Evolutionary conservation across 2,113 vertebrate genomes (phyloP).

Genomic region (Mastomys coucha): DNA sequence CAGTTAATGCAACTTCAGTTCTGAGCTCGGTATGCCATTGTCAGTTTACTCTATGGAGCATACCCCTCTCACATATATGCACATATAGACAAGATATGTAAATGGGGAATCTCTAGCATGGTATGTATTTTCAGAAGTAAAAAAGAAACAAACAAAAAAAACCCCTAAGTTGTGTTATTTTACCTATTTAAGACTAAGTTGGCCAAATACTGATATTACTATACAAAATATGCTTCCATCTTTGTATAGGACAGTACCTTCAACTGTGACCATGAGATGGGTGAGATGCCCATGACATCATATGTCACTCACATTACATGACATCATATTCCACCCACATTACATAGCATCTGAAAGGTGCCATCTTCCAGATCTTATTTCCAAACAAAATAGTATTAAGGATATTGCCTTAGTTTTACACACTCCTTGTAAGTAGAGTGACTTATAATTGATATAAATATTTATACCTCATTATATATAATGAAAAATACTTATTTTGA

Average conservation of each 20-base stretch:
- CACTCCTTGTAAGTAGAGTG: background rate
- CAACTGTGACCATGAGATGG: background rate
- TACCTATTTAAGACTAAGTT: background rate
- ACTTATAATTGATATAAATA: background rate
- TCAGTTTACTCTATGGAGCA: background rate
- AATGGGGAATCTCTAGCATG: too few relatives aligned
- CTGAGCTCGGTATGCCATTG: background rate
- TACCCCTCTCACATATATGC: background rate
- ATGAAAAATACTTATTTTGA: slow-evolving; percentile 17
- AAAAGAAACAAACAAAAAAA: background rate
- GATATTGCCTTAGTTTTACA: background rate
- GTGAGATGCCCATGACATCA: background rate
- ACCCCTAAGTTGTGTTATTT: background rate
- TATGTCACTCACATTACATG: background rate
- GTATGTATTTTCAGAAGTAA: background rate
- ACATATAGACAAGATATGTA: background rate
- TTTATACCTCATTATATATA: background rate
- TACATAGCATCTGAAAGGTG: background rate
- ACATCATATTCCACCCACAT: background rate
- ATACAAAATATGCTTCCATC: background rate
- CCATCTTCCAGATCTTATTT: background rate
- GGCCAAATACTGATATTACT: background rate
- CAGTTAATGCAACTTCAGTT: background rate
- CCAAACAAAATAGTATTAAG: background rate
- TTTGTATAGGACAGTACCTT: background rate